These are phyloP conservation scores for Hoplostethus mediterraneus DNA, from an alignment of 2,797 vertebrate species.

Conservation along the genomic window DNA sequence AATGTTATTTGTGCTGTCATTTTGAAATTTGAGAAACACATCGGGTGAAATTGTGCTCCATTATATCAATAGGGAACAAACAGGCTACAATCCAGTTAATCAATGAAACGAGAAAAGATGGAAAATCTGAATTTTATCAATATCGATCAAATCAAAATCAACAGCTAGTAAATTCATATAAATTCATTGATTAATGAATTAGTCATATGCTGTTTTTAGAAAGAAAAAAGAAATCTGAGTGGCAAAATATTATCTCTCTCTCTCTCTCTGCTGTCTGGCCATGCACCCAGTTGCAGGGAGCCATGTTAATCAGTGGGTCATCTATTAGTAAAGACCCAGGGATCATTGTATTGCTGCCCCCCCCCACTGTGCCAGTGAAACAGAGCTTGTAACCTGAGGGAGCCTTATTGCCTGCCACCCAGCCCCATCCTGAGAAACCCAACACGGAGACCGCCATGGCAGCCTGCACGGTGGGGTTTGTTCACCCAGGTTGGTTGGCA, in stretches of 20 bases:
- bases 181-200: too few relatives aligned
- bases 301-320: constrained; percentile 76
- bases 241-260: background rate
- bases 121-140: background rate
- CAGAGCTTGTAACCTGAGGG: constrained; percentile 78
- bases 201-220: too few relatives aligned
- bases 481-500: constrained; percentile 25
- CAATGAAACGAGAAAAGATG: background rate
- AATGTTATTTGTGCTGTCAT: too few relatives aligned
- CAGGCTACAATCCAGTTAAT: background rate
- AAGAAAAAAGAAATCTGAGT: background rate
- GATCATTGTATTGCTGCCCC: constrained; percentile 61
- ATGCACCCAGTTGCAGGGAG: background rate
- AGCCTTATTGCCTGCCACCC: constrained; percentile 42
- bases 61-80: background rate
- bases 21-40: too few relatives aligned
- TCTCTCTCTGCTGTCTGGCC: background rate
- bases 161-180: too few relatives aligned
- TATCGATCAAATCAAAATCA: background rate
- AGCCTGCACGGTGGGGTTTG: constrained; percentile 29
- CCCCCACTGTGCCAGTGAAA: constrained; percentile 63
- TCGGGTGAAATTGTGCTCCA: background rate
- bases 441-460: constrained; percentile 20
- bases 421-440: constrained; percentile 51
- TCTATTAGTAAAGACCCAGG: constrained; percentile 83